Conservation (phyloP, 92 coral and sea anemone species). For the Virgularia gustaviana region DNA sequence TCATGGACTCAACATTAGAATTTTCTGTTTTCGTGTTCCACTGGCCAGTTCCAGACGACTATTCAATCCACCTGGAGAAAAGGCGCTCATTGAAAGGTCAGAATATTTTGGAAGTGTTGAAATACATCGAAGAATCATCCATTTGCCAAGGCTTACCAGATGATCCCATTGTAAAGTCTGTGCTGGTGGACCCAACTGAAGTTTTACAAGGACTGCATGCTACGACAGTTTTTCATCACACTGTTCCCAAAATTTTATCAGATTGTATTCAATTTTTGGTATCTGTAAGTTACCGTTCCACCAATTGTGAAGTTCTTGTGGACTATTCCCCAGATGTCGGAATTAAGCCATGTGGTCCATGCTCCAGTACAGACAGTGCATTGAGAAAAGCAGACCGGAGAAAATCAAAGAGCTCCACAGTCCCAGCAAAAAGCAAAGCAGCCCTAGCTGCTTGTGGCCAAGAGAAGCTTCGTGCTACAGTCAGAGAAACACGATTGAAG, state of each 20-base stretch:
- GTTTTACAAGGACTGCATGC: not conserved
- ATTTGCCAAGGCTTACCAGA: conserved; percentile 3
- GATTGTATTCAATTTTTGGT: not conserved
- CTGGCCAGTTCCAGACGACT: conserved; percentile 3
- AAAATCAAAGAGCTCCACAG: too few relatives aligned
- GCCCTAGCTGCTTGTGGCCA: not conserved
- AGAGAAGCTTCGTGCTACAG: too few relatives aligned
- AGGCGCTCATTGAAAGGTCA: not conserved
- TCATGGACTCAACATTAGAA: not conserved
- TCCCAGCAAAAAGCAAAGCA: not conserved
- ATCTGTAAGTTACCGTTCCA: not conserved
- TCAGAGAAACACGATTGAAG: not conserved
- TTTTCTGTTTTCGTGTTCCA: not conserved
- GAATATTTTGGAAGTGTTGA: not conserved
- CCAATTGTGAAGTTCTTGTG: not conserved
- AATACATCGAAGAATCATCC: not conserved
- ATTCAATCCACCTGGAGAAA: not conserved
- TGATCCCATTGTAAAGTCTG: not conserved
- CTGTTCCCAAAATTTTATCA: not conserved
- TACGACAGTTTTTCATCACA: not conserved
- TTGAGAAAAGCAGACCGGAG: too few relatives aligned
- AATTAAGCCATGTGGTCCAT: too few relatives aligned
- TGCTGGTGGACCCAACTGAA: conserved; percentile 4
- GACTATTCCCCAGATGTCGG: too few relatives aligned
- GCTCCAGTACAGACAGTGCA: too few relatives aligned